phyloP scores from a whole-genome alignment of 2,113 vertebrate species.

The Vulpes vulpes region DNA sequence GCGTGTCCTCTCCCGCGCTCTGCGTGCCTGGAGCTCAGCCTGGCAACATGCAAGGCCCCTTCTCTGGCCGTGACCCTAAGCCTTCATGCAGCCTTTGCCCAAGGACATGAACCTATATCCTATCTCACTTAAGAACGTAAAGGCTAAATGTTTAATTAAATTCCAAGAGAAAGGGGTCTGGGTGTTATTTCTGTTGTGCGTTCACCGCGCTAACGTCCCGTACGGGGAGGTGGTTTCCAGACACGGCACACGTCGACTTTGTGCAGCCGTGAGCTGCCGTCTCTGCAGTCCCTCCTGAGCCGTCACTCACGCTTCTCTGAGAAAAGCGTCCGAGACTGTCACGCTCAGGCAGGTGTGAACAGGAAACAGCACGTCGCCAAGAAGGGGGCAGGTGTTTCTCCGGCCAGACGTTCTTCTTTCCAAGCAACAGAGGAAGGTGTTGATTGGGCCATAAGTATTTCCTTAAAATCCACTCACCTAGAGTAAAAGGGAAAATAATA shows the following conservation, averaged over 20 bases:
- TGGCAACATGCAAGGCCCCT: accelerated
- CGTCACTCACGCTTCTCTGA: too few species aligned
- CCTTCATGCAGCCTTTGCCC: neutral
- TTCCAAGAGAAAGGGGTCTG: neutral
- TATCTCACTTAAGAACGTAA: neutral
- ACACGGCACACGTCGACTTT: accelerated
- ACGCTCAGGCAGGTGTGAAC: neutral
- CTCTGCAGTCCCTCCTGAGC: neutral
- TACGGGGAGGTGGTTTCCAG: too few species aligned
- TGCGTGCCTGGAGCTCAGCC: neutral
- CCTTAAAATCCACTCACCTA: neutral
- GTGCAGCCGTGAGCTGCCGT: accelerated
- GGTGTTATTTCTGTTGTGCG: neutral
- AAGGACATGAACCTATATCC: too few species aligned
- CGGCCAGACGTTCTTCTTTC: neutral
- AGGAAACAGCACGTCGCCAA: neutral
- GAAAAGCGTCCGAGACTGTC: neutral
- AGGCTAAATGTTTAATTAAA: neutral
- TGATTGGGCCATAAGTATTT: neutral
- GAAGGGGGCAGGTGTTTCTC: neutral
- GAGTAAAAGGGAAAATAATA: neutral
- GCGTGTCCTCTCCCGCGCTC: too few species aligned
- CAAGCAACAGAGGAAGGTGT: neutral
- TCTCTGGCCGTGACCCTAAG: neutral
- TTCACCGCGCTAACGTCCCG: too few species aligned